Evolutionary conservation across 2,797 vertebrate species (phyloP).

Genomic region (Bryconaethiops microstoma): DNA sequence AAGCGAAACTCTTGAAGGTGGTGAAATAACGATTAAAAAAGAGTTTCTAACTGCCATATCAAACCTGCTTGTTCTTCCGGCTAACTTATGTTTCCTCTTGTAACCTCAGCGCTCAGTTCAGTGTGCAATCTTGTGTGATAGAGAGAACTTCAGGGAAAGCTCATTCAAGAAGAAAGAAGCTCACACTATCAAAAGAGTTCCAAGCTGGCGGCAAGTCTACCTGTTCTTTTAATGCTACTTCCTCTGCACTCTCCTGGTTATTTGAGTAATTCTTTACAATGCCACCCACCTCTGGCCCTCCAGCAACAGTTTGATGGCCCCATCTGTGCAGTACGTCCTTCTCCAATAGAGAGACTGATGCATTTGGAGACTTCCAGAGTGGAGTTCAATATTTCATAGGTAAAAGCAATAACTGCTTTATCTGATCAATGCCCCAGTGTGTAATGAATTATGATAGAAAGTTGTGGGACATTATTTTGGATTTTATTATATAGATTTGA

Average conservation of each 20-base stretch:
- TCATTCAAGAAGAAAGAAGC: slow-evolving; percentile 16
- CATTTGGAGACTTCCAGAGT: neutral
- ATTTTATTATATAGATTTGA: neutral
- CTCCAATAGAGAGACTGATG: slow-evolving; percentile 12
- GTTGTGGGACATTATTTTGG: neutral
- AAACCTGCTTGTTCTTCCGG: neutral
- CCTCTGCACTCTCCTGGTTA: slow-evolving; percentile 2
- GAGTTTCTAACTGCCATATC: neutral
- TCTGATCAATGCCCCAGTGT: neutral
- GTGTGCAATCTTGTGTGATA: neutral
- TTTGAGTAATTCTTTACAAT: slow-evolving; percentile 32
- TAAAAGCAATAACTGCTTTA: slow-evolving; percentile 1
- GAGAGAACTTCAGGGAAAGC: neutral
- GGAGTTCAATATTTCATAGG: neutral
- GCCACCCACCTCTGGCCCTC: slow-evolving; percentile 5
- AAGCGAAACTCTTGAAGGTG: neutral
- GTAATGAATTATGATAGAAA: neutral
- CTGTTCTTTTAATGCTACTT: neutral
- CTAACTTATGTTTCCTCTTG: neutral
- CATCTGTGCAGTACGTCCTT: neutral
- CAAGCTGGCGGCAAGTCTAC: neutral
- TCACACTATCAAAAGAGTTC: neutral
- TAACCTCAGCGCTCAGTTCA: neutral
- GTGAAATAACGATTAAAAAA: neutral
- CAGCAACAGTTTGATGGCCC: slow-evolving; percentile 4